Percentiles rank a stretch among this genome's conserved stretches.
Conservation (phyloP, 1,140 invertebrate genomes). For the Drosophila saltans region DNA sequence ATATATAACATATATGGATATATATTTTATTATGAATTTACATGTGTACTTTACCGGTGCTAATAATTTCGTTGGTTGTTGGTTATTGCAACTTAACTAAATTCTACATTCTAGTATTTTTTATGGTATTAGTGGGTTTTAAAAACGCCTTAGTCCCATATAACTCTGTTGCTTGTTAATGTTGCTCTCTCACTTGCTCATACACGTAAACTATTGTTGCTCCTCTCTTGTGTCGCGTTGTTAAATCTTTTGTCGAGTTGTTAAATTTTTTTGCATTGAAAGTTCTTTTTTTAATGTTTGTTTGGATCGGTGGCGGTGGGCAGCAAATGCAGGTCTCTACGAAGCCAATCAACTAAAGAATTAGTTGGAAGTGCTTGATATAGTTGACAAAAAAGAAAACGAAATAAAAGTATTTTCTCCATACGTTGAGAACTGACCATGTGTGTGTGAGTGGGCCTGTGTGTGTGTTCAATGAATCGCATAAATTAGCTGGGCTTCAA, state of each 20-base stretch:
- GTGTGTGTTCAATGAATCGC: conserved; percentile 51
- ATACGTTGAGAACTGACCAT: conserved; percentile 55
- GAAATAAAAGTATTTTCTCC: conserved; percentile 53
- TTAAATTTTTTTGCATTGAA: conserved; percentile 63
- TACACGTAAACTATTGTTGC: conserved; percentile 64
- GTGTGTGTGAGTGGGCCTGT: conserved; percentile 33
- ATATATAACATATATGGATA: no score
- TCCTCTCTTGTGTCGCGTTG: conserved; percentile 60
- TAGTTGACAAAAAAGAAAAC: conserved; percentile 27
- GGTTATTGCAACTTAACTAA: neutral
- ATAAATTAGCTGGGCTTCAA: conserved; percentile 45
- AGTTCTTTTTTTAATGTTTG: conserved; percentile 25
- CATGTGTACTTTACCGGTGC: no score
- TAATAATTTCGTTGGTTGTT: no score
- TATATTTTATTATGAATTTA: no score
- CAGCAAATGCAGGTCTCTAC: conserved; percentile 38
- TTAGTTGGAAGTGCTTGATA: conserved; percentile 16
- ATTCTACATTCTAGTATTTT: neutral
- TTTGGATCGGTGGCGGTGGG: conserved; percentile 33
- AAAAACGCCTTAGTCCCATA: conserved; percentile 33
- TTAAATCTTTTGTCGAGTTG: conserved; percentile 68
- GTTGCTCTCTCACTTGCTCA: conserved; percentile 64
- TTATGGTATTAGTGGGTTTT: neutral
- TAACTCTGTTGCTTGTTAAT: conserved; percentile 41
- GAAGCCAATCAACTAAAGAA: conserved; percentile 11